A percentile compares a stretch with the other conserved stretches of the same genome.
Conservation (phyloP, 1,140 invertebrate genomes). For the Chironomus striatipennis region DNA sequence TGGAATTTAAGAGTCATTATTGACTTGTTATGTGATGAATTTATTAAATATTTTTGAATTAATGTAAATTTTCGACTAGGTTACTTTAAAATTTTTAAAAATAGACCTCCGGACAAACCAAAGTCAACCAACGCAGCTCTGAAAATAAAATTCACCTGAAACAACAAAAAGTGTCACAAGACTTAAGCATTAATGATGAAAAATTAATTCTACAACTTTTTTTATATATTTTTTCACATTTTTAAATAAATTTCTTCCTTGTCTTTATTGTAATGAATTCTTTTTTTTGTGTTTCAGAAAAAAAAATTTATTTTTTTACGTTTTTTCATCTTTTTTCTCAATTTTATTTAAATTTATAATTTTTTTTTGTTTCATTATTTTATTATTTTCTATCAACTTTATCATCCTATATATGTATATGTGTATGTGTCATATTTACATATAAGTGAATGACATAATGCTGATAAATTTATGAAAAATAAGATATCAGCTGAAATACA, state of each 20-base stretch:
- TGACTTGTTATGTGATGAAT: no score
- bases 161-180: not conserved
- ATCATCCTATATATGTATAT: not conserved
- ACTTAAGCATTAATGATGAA: not conserved
- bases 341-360: not conserved
- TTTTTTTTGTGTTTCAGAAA: not conserved
- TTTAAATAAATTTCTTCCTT: not conserved
- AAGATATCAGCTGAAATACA: slow-evolving; percentile 8
- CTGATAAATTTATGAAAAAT: slow-evolving; percentile 1
- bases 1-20: no score
- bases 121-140: no score
- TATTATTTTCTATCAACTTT: not conserved
- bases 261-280: not conserved
- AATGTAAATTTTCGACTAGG: no score
- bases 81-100: no score
- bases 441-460: slow-evolving; percentile 9
- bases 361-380: not conserved
- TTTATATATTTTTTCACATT: not conserved
- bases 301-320: not conserved
- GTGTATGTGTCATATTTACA: not conserved
- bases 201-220: not conserved
- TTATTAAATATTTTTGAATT: no score
- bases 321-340: not conserved
- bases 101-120: no score
- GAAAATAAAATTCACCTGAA: not conserved